These are phyloP conservation scores for Melanerpes aurifrons DNA, from an alignment of 2,113 vertebrate genomes.

Conservation along the genomic window DNA sequence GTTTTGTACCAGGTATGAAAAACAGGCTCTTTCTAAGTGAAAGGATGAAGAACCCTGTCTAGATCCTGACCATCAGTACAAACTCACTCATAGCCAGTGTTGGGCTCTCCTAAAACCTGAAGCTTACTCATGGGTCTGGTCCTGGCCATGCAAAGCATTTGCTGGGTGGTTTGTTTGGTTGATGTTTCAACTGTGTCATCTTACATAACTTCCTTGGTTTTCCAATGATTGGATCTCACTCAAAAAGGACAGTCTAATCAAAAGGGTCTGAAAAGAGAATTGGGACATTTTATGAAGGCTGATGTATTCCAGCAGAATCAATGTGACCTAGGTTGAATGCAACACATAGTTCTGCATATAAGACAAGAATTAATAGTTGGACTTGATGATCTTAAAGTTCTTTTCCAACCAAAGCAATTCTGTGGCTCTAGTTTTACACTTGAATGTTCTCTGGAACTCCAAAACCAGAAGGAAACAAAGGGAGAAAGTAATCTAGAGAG, in stretches of 20 bases:
- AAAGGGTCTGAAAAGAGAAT: background rate
- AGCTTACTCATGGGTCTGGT: too few species aligned
- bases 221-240: background rate
- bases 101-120: background rate
- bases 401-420: too few species aligned
- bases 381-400: too few species aligned
- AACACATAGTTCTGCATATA: background rate
- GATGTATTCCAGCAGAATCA: background rate
- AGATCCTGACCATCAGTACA: background rate
- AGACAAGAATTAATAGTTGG: background rate
- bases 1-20: accelerated
- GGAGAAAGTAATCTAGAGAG: background rate
- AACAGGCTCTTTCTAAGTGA: background rate
- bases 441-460: accelerated
- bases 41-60: background rate
- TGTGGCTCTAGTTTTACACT: background rate
- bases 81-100: background rate
- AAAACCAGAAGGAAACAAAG: background rate
- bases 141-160: background rate
- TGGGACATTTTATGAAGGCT: background rate
- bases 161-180: background rate
- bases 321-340: accelerated
- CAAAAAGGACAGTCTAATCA: background rate
- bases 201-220: background rate
- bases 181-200: background rate